Percentiles rank a stretch among this genome's conserved stretches.
phyloP scores from a whole-genome alignment of 2,888 invertebrate species.

The Heliconius cydno region DNA sequence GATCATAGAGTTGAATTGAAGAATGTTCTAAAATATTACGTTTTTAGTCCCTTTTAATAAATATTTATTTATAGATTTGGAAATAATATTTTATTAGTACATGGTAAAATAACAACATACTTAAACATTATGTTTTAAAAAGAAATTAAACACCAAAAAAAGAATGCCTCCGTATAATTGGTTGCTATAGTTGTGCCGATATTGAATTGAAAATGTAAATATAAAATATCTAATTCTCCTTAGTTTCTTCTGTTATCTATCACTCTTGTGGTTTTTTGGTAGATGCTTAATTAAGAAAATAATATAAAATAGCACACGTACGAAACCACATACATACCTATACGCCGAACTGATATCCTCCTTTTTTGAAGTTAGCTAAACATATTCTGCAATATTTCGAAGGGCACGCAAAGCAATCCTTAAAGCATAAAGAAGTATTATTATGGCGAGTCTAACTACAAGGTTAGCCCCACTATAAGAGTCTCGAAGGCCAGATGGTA shows the following conservation, averaged over 20 bases:
- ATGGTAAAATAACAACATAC: too few relatives aligned
- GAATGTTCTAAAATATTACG: not conserved
- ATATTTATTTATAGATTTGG: not conserved
- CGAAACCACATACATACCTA: too few relatives aligned
- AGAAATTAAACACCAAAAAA: too few relatives aligned
- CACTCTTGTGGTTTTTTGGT: too few relatives aligned
- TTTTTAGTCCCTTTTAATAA: not conserved
- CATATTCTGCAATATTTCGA: not conserved
- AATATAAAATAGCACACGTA: too few relatives aligned
- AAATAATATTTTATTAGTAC: not conserved
- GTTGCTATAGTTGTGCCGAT: too few relatives aligned
- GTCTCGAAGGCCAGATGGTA: conserved; percentile 9
- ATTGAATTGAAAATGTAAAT: too few relatives aligned
- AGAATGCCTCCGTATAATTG: too few relatives aligned
- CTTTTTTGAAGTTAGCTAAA: not conserved
- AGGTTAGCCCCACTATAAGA: conserved; percentile 1
- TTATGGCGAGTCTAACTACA: not conserved
- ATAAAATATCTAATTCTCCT: too few relatives aligned
- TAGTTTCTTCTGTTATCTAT: too few relatives aligned
- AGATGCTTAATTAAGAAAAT: too few relatives aligned
- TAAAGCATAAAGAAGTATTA: not conserved
- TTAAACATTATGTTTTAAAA: too few relatives aligned
- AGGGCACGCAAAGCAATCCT: not conserved
- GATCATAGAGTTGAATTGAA: not conserved
- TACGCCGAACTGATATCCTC: not conserved